A percentile compares a stretch with the other conserved stretches of the same genome.
Evolutionary conservation across 2,888 invertebrate species (phyloP).

Genomic region (Iselma pallidipennis): DNA sequence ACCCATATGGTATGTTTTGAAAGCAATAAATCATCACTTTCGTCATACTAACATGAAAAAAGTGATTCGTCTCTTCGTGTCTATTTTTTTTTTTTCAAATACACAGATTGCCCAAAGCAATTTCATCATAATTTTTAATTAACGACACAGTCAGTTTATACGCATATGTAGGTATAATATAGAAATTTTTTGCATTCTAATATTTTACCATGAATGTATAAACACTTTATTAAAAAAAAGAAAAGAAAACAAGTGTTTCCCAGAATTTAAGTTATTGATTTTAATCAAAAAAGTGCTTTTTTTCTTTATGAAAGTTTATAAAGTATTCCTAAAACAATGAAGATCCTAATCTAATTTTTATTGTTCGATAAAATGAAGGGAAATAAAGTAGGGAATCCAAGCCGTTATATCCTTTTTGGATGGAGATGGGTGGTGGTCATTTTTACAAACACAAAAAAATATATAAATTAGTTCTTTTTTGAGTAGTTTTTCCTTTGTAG

Average conservation of each 20-base stretch:
- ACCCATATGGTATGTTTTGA: neutral
- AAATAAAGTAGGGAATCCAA: constrained; percentile 24
- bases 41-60: constrained; percentile 1
- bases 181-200: too few relatives aligned
- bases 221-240: too few relatives aligned
- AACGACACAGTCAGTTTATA: constrained; percentile 26
- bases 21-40: constrained; percentile 15
- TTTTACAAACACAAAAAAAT: too few relatives aligned
- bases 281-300: constrained; percentile 11
- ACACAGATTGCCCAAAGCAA: constrained; percentile 29
- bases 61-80: neutral
- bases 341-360: constrained; percentile 26
- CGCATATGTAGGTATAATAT: too few relatives aligned
- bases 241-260: constrained; percentile 16
- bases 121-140: constrained; percentile 41
- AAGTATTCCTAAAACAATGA: constrained; percentile 21
- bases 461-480: too few relatives aligned
- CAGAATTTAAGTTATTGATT: constrained; percentile 17
- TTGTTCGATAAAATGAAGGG: constrained; percentile 20
- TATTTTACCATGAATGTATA: too few relatives aligned
- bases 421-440: neutral
- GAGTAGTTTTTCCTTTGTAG: too few relatives aligned
- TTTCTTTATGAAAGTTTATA: constrained; percentile 13
- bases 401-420: neutral
- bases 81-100: neutral